Evolutionary conservation across 2,888 invertebrate species (phyloP), one percentile per base, ranked within the genome.

Genomic region (Orthonychiurus folsomi): DNA sequence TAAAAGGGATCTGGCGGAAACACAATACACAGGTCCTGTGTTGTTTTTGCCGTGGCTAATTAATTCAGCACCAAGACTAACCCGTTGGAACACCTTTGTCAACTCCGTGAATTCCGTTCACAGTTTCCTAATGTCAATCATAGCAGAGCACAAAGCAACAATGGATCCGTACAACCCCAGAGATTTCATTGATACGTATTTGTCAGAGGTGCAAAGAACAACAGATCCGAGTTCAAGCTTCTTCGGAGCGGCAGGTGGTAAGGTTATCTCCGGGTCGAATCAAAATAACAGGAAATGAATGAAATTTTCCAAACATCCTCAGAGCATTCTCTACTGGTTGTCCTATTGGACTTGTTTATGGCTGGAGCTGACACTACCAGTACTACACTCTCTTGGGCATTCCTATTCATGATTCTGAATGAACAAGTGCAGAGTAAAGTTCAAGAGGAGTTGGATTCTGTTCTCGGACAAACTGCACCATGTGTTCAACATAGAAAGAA

Each of bases 381-480:
- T 37, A 70, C 71, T 20, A 69, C 73, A 1, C 62, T 74, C 1
- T 68, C 70, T 15, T 75, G 72, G 66, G 71, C 73, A 3, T 66
- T 76, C 48, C 69, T 76, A 26, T 74, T 73, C 48, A 72, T 75
- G 69, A 71, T 74, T 24, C 66, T 72, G 3, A 62, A 74, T 63
- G 73, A 68, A 15, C 68, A 73, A 18, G 70, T 75, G 1, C 75
- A 75, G 61, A 28, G 50, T 20, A 72, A 71, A 57, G 67, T 76
- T 5, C 74, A 74, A 26, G 62, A 72, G 3, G 75, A 76, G 63
- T 73, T 76, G 24, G 75, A 75, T 57, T 64, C 67, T 3, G 69
- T 75, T 25, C 60, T 75, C 15, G 75, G 75, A 3, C 60, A 68
- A 2, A 66, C 69, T 2, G 62, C 60, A 15, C 67, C 69, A 23